phyloP scores from a whole-genome alignment of 1,140 invertebrate genomes.

The Chelonus insularis region DNA sequence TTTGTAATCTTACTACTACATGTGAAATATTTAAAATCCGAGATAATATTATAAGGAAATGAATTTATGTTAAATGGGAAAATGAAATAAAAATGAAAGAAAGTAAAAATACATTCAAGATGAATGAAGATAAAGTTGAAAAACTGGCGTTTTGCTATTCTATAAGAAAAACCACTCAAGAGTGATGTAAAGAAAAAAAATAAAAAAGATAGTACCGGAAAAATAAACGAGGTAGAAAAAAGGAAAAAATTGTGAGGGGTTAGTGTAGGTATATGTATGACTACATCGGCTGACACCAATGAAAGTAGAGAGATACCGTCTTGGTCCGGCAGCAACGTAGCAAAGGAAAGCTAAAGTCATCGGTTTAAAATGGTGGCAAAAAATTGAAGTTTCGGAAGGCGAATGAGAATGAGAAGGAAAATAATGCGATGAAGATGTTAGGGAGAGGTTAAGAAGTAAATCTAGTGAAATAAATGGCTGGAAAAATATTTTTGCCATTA shows the following conservation, averaged over 20 bases:
- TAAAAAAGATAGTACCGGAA: not conserved
- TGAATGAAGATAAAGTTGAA: not conserved
- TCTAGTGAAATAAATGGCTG: constrained; percentile 21
- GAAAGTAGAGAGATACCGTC: not conserved
- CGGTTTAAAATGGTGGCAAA: not conserved
- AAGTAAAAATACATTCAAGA: not conserved
- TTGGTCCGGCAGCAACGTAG: too few species aligned
- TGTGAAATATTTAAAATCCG: too few species aligned
- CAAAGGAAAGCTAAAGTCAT: not conserved
- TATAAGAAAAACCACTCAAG: not conserved
- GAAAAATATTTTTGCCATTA: constrained; percentile 12
- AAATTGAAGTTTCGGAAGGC: too few species aligned
- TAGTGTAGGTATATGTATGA: not conserved
- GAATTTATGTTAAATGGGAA: not conserved
- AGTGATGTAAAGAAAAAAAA: not conserved
- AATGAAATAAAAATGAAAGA: not conserved
- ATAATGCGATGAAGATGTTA: constrained; percentile 12
- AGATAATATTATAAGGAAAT: not conserved
- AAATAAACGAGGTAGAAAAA: not conserved
- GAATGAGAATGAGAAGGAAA: too few species aligned
- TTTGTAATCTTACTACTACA: too few species aligned
- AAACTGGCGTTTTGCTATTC: not conserved
- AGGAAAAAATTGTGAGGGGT: not conserved
- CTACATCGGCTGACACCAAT: not conserved
- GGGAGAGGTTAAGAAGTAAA: too few species aligned